Evolutionary conservation across 2,113 vertebrate genomes (phyloP).

Genomic region (Chaetodon auriga): DNA sequence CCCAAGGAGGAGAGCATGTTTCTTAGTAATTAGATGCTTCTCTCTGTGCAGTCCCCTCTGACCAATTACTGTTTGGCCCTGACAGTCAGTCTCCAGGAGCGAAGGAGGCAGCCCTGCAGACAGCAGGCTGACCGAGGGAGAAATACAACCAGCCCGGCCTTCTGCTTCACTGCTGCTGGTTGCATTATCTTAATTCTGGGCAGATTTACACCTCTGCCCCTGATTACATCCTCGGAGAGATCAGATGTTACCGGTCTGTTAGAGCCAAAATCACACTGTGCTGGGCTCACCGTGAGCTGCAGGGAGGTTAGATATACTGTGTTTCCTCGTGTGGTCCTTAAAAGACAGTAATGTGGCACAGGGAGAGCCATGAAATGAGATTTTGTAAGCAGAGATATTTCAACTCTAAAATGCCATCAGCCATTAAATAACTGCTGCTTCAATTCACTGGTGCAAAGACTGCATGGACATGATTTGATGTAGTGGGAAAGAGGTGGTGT

Average conservation of each 20-base stretch:
- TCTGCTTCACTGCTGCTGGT: slow-evolving; percentile 27
- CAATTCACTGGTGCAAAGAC: not conserved
- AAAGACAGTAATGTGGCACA: slow-evolving; percentile 1
- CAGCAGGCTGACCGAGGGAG: slow-evolving; percentile 26
- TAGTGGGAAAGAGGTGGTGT: not conserved
- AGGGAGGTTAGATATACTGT: slow-evolving; percentile 17
- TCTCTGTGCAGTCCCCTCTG: slow-evolving; percentile 40
- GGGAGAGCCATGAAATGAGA: not conserved
- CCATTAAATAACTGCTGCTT: slow-evolving; percentile 13
- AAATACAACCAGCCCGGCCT: slow-evolving; percentile 51
- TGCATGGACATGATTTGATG: slow-evolving; percentile 1
- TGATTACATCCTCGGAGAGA: slow-evolving; percentile 57
- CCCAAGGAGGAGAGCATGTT: not conserved
- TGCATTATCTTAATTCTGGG: slow-evolving; percentile 57
- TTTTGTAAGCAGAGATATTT: slow-evolving; percentile 15
- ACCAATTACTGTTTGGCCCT: slow-evolving; percentile 60
- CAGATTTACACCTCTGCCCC: slow-evolving; percentile 62
- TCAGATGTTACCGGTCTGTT: slow-evolving; percentile 36
- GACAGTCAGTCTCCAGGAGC: slow-evolving; percentile 40
- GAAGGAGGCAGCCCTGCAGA: slow-evolving; percentile 40
- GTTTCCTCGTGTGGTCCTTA: not conserved
- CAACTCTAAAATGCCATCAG: not conserved
- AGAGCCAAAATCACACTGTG: slow-evolving; percentile 14
- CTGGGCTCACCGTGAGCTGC: not conserved
- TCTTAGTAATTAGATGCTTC: slow-evolving; percentile 53